A percentile compares a stretch with the other conserved stretches of the same genome.
Evolutionary conservation across 2,797 vertebrate species (phyloP).

Genomic region (Fistularia commersonii): DNA sequence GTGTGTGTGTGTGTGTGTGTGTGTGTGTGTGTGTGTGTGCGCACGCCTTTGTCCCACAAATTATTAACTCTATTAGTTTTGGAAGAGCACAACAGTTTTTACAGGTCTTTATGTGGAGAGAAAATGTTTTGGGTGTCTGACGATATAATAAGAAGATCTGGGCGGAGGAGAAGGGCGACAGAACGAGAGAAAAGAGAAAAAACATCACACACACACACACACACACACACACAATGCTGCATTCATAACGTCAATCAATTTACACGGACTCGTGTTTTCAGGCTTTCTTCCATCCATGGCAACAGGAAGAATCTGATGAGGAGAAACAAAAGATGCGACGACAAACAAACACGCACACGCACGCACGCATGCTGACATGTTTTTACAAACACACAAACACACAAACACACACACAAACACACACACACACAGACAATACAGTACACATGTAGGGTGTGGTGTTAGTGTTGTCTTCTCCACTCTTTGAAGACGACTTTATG

Average conservation of each 20-base stretch:
- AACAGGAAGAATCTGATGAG: slow-evolving; percentile 42
- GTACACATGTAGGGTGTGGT: slow-evolving; percentile 39
- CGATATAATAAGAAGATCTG: slow-evolving; percentile 48
- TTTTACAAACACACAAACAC: too few relatives aligned
- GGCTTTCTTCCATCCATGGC: slow-evolving; percentile 21
- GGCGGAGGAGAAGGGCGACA: slow-evolving; percentile 18
- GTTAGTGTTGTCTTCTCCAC: slow-evolving; percentile 57
- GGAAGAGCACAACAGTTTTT: slow-evolving; percentile 49
- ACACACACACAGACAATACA: too few relatives aligned
- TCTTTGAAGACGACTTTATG: slow-evolving; percentile 63
- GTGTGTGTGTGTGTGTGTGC: slow-evolving; percentile 22
- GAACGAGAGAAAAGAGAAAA: slow-evolving; percentile 15
- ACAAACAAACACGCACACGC: slow-evolving; percentile 33
- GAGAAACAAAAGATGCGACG: slow-evolving; percentile 34
- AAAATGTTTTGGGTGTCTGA: slow-evolving; percentile 65
- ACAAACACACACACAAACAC: too few relatives aligned
- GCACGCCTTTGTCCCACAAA: slow-evolving; percentile 41
- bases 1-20: slow-evolving; percentile 26
- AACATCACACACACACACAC: slow-evolving; percentile 26
- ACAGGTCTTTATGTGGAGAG: slow-evolving; percentile 52
- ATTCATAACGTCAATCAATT: slow-evolving; percentile 34
- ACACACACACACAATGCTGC: too few relatives aligned
- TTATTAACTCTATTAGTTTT: slow-evolving; percentile 68
- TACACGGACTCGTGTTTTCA: not conserved
- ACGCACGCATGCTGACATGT: slow-evolving; percentile 6